phyloP scores from a whole-genome alignment of 2,888 invertebrate genomes.

The Conomelus anceps region DNA sequence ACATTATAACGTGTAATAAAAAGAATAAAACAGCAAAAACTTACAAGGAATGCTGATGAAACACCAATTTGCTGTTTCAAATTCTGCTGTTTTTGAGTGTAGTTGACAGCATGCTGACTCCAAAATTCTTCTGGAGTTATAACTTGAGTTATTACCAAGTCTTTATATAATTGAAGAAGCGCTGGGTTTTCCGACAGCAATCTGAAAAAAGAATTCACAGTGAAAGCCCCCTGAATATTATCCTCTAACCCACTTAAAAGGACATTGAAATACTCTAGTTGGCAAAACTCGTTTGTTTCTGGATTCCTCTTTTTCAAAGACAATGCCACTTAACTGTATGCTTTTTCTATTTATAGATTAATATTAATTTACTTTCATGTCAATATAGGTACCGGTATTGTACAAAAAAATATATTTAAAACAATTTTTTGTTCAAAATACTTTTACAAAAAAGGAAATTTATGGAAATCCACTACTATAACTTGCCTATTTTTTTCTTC shows the following conservation, averaged over 20 bases:
- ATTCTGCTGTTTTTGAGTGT: slow-evolving; percentile 61
- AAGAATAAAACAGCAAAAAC: slow-evolving; percentile 30
- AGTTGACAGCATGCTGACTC: slow-evolving; percentile 75
- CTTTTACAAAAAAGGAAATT: background rate
- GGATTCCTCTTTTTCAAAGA: no score
- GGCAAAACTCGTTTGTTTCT: no score
- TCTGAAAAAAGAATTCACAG: slow-evolving; percentile 43
- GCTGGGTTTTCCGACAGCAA: slow-evolving; percentile 84
- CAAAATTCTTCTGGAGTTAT: slow-evolving; percentile 97
- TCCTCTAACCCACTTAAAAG: no score
- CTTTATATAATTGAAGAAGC: slow-evolving; percentile 88
- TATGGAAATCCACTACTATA: background rate
- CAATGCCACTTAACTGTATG: no score
- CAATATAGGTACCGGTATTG: no score
- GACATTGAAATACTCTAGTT: no score
- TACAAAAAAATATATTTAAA: no score
- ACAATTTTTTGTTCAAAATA: background rate
- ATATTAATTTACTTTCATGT: no score
- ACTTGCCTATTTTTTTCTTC: slow-evolving; percentile 75
- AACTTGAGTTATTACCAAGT: slow-evolving; percentile 92
- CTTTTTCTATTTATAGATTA: no score
- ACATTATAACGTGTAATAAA: no score
- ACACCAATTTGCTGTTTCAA: slow-evolving; percentile 80
- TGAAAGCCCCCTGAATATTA: no score
- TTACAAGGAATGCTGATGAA: slow-evolving; percentile 55